These are phyloP conservation scores for Rostratula benghalensis DNA, from an alignment of 2,113 vertebrate genomes.

Conservation along the genomic window DNA sequence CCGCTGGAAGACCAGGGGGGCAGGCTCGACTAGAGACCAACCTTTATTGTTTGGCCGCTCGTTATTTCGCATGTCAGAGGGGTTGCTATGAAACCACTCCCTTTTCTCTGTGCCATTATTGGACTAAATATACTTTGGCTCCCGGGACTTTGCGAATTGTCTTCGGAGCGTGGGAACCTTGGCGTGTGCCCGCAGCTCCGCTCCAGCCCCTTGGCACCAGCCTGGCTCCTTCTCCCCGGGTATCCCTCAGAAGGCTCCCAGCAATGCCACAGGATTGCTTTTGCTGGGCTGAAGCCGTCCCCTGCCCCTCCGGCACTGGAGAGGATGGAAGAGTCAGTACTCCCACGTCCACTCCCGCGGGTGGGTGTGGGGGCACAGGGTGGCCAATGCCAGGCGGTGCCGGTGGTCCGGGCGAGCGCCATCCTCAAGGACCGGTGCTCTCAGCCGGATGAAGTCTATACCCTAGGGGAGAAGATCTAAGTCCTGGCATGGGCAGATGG, in stretches of 20 bases:
- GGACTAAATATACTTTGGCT: slow-evolving; percentile 26
- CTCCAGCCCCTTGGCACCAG: not conserved
- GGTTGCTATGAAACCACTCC: not conserved
- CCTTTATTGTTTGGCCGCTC: not conserved
- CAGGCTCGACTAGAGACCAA: not conserved
- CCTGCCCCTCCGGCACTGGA: not conserved
- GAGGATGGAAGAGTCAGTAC: not conserved
- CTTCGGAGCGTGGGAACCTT: slow-evolving; percentile 17
- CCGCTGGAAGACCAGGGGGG: not conserved
- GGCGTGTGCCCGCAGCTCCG: not conserved
- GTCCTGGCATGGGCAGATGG: not conserved
- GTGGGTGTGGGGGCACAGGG: not conserved
- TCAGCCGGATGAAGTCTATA: not conserved
- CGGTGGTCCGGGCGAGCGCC: not conserved
- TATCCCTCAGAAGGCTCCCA: not conserved
- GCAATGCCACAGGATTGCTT: not conserved
- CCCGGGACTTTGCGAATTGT: not conserved
- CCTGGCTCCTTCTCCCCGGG: not conserved
- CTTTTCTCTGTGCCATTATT: slow-evolving; percentile 12
- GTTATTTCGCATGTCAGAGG: not conserved
- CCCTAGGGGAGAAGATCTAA: not conserved
- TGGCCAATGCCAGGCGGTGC: not conserved
- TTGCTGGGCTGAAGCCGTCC: not conserved
- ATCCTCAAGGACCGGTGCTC: rapidly evolving
- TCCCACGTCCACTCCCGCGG: not conserved